Conservation (phyloP, 1,140 invertebrate species). For the Littorina saxatilis region DNA sequence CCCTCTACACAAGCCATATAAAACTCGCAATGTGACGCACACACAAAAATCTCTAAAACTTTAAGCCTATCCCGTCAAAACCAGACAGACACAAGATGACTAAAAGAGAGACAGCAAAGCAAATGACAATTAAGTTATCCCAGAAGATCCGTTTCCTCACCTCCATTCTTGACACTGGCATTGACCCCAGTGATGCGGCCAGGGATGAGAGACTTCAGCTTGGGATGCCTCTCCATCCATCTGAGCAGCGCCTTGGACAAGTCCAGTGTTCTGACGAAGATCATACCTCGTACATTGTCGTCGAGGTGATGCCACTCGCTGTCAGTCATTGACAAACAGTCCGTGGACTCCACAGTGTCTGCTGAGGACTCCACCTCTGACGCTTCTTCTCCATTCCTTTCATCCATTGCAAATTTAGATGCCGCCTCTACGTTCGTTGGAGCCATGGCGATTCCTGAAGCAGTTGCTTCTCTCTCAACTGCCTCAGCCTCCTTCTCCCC, state of each 20-base stretch:
- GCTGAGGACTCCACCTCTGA: background rate
- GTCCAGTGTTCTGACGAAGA: slow-evolving; percentile 66
- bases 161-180: slow-evolving; percentile 56
- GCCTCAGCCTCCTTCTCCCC: background rate
- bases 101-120: too few species aligned
- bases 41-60: too few species aligned
- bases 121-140: too few species aligned
- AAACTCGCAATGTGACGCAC: too few species aligned
- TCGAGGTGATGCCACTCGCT: slow-evolving; percentile 25
- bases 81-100: too few species aligned
- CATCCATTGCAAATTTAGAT: too few species aligned
- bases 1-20: background rate
- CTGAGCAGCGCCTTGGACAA: slow-evolving; percentile 49
- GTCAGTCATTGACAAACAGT: background rate
- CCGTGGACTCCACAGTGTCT: background rate
- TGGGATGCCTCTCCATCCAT: slow-evolving; percentile 59
- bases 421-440: too few species aligned
- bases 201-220: slow-evolving; percentile 53
- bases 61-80: too few species aligned
- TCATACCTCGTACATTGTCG: slow-evolving; percentile 54
- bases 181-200: slow-evolving; percentile 56
- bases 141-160: slow-evolving; percentile 24
- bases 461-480: background rate
- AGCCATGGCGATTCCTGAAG: too few species aligned
- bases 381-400: background rate